Percentiles rank a stretch among this genome's conserved stretches.
Conservation (phyloP, 2,888 invertebrate species). For the Drosophila mimica region DNA sequence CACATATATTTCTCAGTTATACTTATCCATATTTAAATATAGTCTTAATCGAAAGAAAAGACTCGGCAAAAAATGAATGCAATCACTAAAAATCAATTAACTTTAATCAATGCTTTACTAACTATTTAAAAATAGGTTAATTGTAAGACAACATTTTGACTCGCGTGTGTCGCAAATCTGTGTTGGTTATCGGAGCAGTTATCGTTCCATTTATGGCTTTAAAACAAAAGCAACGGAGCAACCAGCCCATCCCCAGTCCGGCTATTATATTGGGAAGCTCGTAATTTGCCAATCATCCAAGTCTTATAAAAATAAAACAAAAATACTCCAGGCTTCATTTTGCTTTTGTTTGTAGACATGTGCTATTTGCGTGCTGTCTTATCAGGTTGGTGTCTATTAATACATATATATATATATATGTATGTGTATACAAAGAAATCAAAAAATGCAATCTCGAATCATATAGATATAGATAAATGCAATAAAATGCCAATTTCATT, state of each 20-base stretch:
- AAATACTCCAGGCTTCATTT: slow-evolving; percentile 29
- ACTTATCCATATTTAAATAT: no score
- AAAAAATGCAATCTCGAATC: slow-evolving; percentile 13
- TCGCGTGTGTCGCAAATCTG: neutral
- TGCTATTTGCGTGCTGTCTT: slow-evolving; percentile 56
- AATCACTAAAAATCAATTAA: neutral
- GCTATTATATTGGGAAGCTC: slow-evolving; percentile 58
- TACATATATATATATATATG: slow-evolving; percentile 23
- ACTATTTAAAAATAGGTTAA: neutral
- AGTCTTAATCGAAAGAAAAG: neutral
- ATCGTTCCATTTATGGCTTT: slow-evolving; percentile 21
- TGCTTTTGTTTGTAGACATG: slow-evolving; percentile 27
- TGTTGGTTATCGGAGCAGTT: slow-evolving; percentile 13
- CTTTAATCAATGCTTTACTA: neutral
- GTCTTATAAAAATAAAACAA: slow-evolving; percentile 54
- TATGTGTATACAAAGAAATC: neutral
- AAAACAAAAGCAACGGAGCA: slow-evolving; percentile 8
- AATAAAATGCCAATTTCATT: slow-evolving; percentile 19
- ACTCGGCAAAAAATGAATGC: no score
- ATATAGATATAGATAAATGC: slow-evolving; percentile 26
- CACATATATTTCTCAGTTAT: neutral
- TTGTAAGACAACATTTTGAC: neutral
- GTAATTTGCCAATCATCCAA: slow-evolving; percentile 65
- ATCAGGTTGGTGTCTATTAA: slow-evolving; percentile 53
- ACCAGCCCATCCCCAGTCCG: slow-evolving; percentile 37